Conservation (phyloP, 2,113 vertebrate genomes). For the Chaetodon auriga region DNA sequence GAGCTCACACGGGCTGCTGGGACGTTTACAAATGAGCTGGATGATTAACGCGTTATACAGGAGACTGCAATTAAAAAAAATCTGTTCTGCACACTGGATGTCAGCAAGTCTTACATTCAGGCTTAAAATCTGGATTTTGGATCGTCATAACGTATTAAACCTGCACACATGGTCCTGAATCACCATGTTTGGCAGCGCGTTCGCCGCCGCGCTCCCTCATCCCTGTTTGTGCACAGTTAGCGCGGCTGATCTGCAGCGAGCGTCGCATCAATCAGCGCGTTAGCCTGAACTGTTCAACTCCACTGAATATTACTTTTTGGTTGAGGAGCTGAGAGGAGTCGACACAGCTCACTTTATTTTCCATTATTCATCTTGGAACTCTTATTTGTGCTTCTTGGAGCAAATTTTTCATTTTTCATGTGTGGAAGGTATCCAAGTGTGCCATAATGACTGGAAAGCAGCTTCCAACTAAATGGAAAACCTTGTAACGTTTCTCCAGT, state of each 20-base stretch:
- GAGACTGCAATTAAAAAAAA: not conserved
- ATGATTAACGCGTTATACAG: not conserved
- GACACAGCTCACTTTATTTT: constrained; percentile 22
- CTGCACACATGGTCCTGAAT: constrained; percentile 2
- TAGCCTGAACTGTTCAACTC: constrained; percentile 14
- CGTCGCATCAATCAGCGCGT: constrained; percentile 23
- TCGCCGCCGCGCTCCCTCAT: not conserved
- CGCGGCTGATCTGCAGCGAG: constrained; percentile 28
- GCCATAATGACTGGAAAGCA: constrained; percentile 49
- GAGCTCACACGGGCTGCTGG: constrained; percentile 10
- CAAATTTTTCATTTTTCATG: constrained; percentile 25
- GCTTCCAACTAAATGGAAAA: constrained; percentile 47
- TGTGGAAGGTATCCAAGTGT: constrained; percentile 38
- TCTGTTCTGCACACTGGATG: not conserved
- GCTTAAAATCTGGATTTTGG: constrained; percentile 1
- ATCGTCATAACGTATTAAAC: not conserved
- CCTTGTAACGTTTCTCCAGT: constrained; percentile 41
- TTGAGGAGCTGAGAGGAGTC: constrained; percentile 38
- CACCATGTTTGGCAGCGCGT: not conserved
- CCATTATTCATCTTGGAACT: constrained; percentile 28
- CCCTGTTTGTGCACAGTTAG: constrained; percentile 33
- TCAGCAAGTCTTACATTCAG: not conserved
- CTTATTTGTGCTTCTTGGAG: constrained; percentile 18
- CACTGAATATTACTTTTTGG: constrained; percentile 25
- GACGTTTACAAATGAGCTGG: constrained; percentile 15